A percentile compares a stretch with the other conserved stretches of the same genome.
Conservation (phyloP, 2,797 vertebrate species). For the Thaleichthys pacificus region DNA sequence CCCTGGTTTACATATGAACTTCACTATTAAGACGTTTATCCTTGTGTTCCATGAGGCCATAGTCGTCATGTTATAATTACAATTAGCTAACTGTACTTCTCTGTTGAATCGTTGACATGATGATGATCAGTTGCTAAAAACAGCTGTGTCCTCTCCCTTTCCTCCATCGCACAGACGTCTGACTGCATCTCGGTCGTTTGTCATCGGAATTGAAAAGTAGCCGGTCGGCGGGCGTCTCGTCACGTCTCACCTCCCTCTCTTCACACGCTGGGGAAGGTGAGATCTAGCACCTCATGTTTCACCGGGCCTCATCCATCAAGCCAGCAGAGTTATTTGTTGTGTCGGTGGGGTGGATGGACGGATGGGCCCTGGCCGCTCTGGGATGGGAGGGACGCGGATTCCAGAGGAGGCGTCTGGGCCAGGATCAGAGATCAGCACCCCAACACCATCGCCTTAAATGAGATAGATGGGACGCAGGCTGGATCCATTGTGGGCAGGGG, state of each 20-base stretch:
- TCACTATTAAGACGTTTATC: neutral
- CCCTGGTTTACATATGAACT: slow-evolving; percentile 1
- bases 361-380: slow-evolving; percentile 15
- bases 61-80: neutral
- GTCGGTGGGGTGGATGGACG: slow-evolving; percentile 45
- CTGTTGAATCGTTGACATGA: too few relatives aligned
- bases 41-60: neutral
- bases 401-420: slow-evolving; percentile 52
- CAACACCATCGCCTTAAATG: slow-evolving; percentile 51
- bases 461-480: slow-evolving; percentile 57
- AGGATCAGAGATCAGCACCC: slow-evolving; percentile 41
- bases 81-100: neutral
- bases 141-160: too few relatives aligned
- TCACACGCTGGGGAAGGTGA: slow-evolving; percentile 39
- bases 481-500: slow-evolving; percentile 19
- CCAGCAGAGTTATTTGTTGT: slow-evolving; percentile 52
- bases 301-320: slow-evolving; percentile 45
- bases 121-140: too few relatives aligned
- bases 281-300: slow-evolving; percentile 46
- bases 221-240: neutral
- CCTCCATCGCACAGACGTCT: too few relatives aligned
- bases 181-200: neutral
- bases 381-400: slow-evolving; percentile 47
- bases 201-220: neutral
- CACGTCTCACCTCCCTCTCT: slow-evolving; percentile 21